Conservation (phyloP, 2,888 invertebrate genomes). For the Ptilodon capucinus region DNA sequence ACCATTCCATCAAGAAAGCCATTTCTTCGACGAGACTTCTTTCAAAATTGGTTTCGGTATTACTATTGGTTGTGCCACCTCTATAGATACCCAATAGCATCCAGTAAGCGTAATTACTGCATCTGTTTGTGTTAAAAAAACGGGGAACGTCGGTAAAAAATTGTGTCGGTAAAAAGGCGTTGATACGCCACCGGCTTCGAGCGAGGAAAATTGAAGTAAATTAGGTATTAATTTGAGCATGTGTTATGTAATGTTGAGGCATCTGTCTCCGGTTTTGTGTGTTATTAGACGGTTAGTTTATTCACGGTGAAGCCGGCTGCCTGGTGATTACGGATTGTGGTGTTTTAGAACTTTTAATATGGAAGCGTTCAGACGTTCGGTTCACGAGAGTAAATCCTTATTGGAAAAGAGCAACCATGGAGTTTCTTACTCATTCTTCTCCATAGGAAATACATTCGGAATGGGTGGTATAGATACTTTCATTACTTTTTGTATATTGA, state of each 20-base stretch:
- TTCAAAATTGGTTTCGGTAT: conserved; percentile 56
- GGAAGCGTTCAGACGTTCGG: no score
- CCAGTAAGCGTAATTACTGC: conserved; percentile 58
- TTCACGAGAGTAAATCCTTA: no score
- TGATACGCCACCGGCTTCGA: conserved; percentile 37
- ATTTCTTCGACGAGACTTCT: conserved; percentile 49
- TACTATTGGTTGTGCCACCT: conserved; percentile 30
- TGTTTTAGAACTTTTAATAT: no score
- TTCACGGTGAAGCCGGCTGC: no score
- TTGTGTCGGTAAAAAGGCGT: conserved; percentile 38
- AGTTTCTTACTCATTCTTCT: no score
- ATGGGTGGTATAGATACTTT: no score
- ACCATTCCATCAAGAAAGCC: conserved; percentile 44
- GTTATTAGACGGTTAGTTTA: conserved; percentile 1
- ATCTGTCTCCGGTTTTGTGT: conserved; percentile 23
- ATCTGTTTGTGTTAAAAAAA: conserved; percentile 42
- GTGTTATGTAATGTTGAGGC: conserved; percentile 34
- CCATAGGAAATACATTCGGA: no score
- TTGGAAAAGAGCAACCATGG: neutral
- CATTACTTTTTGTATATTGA: no score
- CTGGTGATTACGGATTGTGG: no score
- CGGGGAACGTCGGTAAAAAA: conserved; percentile 44
- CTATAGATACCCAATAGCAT: conserved; percentile 56
- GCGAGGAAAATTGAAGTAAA: conserved; percentile 70
- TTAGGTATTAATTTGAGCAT: conserved; percentile 50